A percentile compares a stretch with the other conserved stretches of the same genome.
These are phyloP conservation scores for Pyrrhosoma nymphula DNA, from an alignment of 2,888 invertebrate species.

Conservation along the genomic window DNA sequence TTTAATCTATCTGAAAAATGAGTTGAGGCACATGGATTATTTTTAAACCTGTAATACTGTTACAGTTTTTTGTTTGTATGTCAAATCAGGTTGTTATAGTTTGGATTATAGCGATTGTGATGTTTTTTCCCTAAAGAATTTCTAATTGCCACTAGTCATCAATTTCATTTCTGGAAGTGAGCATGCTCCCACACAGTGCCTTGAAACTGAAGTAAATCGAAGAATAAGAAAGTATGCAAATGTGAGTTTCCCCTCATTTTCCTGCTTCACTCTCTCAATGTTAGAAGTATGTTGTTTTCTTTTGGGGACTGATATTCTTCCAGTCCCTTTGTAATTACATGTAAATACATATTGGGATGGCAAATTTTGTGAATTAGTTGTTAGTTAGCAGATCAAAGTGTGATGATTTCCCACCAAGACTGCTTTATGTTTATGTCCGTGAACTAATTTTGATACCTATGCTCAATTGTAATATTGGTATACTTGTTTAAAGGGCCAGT, in stretches of 20 bases:
- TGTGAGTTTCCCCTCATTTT: constrained; percentile 37
- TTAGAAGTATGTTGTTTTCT: constrained; percentile 27
- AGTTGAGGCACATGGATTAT: neutral
- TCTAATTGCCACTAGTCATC: constrained; percentile 45
- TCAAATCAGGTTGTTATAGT: neutral
- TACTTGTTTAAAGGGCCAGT: neutral
- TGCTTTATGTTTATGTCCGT: neutral
- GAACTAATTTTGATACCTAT: constrained; percentile 16
- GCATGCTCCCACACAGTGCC: constrained; percentile 63
- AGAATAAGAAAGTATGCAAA: constrained; percentile 9
- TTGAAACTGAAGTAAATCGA: constrained; percentile 48
- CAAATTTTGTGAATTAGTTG: neutral
- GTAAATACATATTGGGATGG: neutral
- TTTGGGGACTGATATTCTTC: neutral
- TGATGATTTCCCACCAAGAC: neutral
- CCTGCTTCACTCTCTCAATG: neutral
- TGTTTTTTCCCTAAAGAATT: neutral
- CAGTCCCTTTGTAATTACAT: constrained; percentile 16
- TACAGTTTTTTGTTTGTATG: neutral
- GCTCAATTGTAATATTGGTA: constrained; percentile 34
- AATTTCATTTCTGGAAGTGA: constrained; percentile 9
- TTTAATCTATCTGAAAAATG: neutral
- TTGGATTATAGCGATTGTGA: neutral
- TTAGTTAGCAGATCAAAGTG: neutral
- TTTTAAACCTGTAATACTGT: neutral